phyloP scores from a whole-genome alignment of 2,888 invertebrate species.

The Tetranychus piercei region DNA sequence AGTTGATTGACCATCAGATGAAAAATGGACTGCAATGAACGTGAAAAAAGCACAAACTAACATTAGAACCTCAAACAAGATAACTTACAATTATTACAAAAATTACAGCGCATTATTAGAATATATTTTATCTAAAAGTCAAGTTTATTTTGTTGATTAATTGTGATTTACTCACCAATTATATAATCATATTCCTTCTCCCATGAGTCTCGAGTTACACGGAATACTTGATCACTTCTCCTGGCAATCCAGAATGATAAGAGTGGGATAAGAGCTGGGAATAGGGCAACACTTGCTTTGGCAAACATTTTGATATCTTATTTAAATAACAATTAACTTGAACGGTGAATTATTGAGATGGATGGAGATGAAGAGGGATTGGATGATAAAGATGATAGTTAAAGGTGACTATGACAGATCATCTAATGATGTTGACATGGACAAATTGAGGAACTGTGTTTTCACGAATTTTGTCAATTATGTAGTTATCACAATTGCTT shows the following conservation, averaged over 20 bases:
- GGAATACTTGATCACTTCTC: neutral
- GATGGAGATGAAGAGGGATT: no score
- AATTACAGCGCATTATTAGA: no score
- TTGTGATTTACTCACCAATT: constrained; percentile 4
- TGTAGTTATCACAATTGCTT: no score
- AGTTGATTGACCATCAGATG: no score
- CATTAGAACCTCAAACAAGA: no score
- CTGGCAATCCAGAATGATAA: neutral
- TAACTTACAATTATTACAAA: neutral
- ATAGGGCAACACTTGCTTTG: neutral
- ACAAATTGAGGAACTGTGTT: no score
- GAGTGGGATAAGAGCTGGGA: constrained; percentile 4
- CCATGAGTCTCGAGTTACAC: constrained; percentile 7
- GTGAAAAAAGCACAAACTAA: no score
- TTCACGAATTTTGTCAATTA: no score
- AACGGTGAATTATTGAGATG: no score
- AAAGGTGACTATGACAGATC: no score
- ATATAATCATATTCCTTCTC: constrained; percentile 13
- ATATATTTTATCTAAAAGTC: neutral
- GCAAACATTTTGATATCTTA: neutral
- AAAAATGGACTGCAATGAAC: neutral
- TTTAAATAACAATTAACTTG: neutral
- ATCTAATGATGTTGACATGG: no score
- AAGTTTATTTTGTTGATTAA: neutral
- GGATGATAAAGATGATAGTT: no score